Percentiles rank a stretch among this genome's conserved stretches.
Evolutionary conservation across 1,140 invertebrate species (phyloP).

Genomic region (Ceratoteleas bidentatus): DNA sequence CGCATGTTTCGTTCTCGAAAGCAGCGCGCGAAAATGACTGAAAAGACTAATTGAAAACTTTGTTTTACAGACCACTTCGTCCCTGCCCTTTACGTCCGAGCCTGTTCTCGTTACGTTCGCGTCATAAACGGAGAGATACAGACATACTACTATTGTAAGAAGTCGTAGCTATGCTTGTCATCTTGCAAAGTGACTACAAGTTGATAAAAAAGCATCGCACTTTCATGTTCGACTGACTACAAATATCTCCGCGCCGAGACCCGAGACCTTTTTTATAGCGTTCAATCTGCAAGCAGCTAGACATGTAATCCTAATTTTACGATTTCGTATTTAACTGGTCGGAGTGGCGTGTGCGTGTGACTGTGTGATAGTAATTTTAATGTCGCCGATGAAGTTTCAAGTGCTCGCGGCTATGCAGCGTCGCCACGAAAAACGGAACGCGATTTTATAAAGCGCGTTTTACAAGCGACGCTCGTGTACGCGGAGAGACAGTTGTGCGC

Average conservation of each 20-base stretch:
- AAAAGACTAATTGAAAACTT: slow-evolving; percentile 50
- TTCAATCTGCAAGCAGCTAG: slow-evolving; percentile 24
- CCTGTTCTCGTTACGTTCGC: slow-evolving; percentile 81
- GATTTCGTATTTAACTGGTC: slow-evolving; percentile 56
- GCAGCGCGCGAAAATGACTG: slow-evolving; percentile 19
- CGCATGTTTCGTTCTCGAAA: slow-evolving; percentile 46
- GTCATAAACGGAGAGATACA: slow-evolving; percentile 75
- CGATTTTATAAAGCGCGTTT: not conserved
- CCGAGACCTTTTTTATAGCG: slow-evolving; percentile 33
- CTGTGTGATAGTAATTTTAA: slow-evolving; percentile 50
- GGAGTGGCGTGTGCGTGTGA: slow-evolving; percentile 18
- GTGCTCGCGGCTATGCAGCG: not conserved
- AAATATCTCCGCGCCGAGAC: slow-evolving; percentile 48
- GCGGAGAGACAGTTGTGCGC: slow-evolving; percentile 7
- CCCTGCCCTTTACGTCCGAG: slow-evolving; percentile 80
- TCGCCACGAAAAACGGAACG: slow-evolving; percentile 18
- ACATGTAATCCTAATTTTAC: slow-evolving; percentile 58
- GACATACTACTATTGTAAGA: slow-evolving; percentile 75
- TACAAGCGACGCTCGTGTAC: not conserved
- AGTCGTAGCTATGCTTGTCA: slow-evolving; percentile 67
- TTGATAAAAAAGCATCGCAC: slow-evolving; percentile 48
- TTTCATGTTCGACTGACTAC: slow-evolving; percentile 59
- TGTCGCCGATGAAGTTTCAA: slow-evolving; percentile 31
- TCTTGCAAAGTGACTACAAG: slow-evolving; percentile 55
- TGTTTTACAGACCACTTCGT: slow-evolving; percentile 73